Base-by-base conservation (phyloP, 1,140 invertebrate species). In the Heliconius hewitsoni region DNA sequence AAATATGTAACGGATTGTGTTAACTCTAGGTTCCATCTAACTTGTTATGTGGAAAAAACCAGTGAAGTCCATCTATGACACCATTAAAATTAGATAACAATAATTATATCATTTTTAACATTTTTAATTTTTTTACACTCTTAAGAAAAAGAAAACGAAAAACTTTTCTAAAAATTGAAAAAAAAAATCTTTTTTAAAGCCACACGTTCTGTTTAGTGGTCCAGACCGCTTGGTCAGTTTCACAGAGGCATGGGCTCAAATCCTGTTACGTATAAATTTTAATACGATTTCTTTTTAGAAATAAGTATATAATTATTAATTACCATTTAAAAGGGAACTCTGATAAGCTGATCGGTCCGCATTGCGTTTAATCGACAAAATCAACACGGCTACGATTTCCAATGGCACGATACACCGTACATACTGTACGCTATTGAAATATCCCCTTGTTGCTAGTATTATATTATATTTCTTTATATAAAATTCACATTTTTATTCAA, bases 361-460 rank as follows among this genome's bases (percentile, higher is more conserved):
- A 87, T 87, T 90, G 89, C 84, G 86, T 84, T 89, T 92, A 91
- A 91, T 90, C 87, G 79, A 85, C 78, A 88, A 92, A 92, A 91
- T 89, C 90, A 92, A 91, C 90, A 90, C 79, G 82, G 66, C 66
- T 60, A 73, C 81, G 78, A 80, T 80, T 80, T 76, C 74, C 66
- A 72, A 76, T 72, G 57, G 50, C 42, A 70, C 73, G 71, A 72
- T 72, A 72, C 71, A 72, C 37, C 18, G 71, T 72, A 72, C 71
- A 13, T 30, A 30, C 55, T 27, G n/a, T 60, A 3, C 9, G 37
- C 71, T 16, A 72, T 72, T 72, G 71, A 72, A 72, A 37, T 72
- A n/a, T 42, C 3, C 8, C 71, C 37, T 39, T 11, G 71, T 42
- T 72, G 30, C 8, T 18, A 72, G 37, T 72, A 72, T 72, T 72